phyloP scores from a whole-genome alignment of 2,888 invertebrate genomes.

The Pandemis heparana region DNA sequence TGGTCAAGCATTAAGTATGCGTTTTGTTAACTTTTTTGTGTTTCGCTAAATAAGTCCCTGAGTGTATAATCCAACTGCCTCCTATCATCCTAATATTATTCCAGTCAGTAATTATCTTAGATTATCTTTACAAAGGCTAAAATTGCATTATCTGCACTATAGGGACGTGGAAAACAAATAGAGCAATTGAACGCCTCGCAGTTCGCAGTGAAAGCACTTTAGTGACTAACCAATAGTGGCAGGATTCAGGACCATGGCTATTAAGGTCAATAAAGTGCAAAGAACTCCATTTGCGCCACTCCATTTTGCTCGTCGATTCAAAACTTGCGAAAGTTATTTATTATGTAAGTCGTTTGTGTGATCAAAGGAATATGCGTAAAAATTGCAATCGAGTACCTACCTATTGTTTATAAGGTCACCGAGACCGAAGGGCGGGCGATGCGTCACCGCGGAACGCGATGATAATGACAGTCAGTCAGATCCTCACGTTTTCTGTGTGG shows the following conservation, averaged over 20 bases:
- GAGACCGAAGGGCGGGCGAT: slow-evolving; percentile 55
- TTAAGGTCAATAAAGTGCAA: background rate
- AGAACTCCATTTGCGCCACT: background rate
- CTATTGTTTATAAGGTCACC: slow-evolving; percentile 34
- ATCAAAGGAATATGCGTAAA: slow-evolving; percentile 34
- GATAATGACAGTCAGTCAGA: slow-evolving; percentile 64
- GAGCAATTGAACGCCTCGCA: background rate
- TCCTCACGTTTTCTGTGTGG: slow-evolving; percentile 78
- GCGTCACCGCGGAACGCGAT: slow-evolving; percentile 65
- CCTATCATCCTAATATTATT: no score
- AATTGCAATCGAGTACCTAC: slow-evolving; percentile 31
- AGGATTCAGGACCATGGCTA: no score
- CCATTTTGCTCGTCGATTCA: background rate
- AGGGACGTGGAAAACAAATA: background rate
- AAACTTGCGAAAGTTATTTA: background rate
- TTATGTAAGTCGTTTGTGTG: slow-evolving; percentile 26
- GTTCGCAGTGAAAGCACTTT: background rate
- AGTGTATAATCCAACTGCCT: no score
- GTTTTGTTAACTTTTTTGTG: no score
- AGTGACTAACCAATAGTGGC: background rate
- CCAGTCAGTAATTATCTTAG: no score
- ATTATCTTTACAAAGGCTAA: no score
- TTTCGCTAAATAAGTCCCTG: no score
- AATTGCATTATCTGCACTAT: background rate
- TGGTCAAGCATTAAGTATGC: no score